These are phyloP conservation scores for Myiozetetes cayanensis DNA, from an alignment of 2,113 vertebrate species.

Conservation along the genomic window DNA sequence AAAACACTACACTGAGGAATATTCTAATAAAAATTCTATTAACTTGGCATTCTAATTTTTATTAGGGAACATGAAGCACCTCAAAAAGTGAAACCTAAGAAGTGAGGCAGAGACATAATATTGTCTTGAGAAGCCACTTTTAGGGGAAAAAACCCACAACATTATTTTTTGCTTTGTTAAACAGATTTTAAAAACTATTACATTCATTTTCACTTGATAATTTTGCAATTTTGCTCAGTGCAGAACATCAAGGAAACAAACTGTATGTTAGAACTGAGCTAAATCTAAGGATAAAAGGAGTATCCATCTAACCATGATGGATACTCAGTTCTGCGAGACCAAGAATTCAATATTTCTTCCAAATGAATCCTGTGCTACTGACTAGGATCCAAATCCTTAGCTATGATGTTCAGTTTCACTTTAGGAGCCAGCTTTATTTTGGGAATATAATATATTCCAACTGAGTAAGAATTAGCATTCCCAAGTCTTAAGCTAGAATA, in stretches of 20 bases:
- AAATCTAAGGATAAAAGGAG: neutral
- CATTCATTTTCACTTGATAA: neutral
- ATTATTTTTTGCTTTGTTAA: neutral
- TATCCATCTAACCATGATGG: neutral
- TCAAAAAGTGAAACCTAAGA: neutral
- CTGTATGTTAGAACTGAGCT: neutral
- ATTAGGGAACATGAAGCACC: neutral
- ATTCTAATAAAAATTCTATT: neutral
- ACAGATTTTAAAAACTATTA: neutral
- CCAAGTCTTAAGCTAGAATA: neutral
- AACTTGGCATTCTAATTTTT: neutral
- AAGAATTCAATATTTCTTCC: neutral
- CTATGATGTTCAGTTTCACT: neutral
- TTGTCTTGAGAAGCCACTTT: neutral
- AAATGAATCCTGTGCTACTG: neutral
- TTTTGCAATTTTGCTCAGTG: neutral
- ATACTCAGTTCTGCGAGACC: neutral
- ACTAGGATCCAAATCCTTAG: neutral
- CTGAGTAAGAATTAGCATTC: neutral
- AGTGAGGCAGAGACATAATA: neutral
- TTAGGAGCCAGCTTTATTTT: neutral
- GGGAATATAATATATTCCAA: neutral
- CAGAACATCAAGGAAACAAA: neutral
- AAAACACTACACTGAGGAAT: neutral
- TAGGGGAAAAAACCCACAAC: neutral